phyloP scores from a whole-genome alignment of 2,888 invertebrate species.

The Alsophila aescularia region DNA sequence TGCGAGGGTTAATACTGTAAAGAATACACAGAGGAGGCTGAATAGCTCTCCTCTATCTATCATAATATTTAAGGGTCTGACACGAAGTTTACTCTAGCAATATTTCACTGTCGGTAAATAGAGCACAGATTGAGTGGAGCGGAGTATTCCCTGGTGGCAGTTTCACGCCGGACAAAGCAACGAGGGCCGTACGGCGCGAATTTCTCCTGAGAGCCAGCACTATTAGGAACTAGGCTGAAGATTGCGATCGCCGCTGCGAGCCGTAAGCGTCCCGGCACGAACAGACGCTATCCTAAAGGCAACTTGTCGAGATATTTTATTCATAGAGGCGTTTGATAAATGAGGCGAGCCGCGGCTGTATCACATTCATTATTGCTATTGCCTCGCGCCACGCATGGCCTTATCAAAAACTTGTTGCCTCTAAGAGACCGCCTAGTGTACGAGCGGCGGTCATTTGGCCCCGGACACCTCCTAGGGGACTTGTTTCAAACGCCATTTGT shows the following conservation, averaged over 20 bases:
- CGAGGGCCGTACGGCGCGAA: constrained; percentile 56
- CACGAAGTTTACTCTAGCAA: constrained; percentile 37
- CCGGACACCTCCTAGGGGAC: constrained; percentile 65
- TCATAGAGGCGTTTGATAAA: constrained; percentile 79
- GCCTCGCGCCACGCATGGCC: constrained; percentile 71
- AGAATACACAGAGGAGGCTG: constrained; percentile 28
- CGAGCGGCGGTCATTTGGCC: constrained; percentile 55
- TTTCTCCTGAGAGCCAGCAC: constrained; percentile 68
- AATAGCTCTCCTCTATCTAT: constrained; percentile 33
- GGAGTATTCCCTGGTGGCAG: constrained; percentile 51
- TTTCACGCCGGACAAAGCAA: constrained; percentile 59
- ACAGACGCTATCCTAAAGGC: constrained; percentile 72
- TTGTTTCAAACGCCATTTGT: constrained; percentile 71
- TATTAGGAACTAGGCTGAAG: constrained; percentile 63
- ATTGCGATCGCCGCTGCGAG: constrained; percentile 69
- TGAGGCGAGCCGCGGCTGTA: constrained; percentile 72
- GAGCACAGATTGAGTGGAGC: constrained; percentile 42
- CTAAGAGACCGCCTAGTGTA: constrained; percentile 61
- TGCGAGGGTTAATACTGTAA: constrained; percentile 4
- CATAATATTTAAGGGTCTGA: constrained; percentile 40
- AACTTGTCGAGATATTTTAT: constrained; percentile 77
- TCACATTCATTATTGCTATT: constrained; percentile 80
- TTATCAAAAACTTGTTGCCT: constrained; percentile 81
- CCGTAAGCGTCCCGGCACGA: constrained; percentile 72
- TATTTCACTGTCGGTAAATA: constrained; percentile 42